Evolutionary conservation across 2,888 invertebrate genomes (phyloP).

Genomic region (Seira sanloemensis): DNA sequence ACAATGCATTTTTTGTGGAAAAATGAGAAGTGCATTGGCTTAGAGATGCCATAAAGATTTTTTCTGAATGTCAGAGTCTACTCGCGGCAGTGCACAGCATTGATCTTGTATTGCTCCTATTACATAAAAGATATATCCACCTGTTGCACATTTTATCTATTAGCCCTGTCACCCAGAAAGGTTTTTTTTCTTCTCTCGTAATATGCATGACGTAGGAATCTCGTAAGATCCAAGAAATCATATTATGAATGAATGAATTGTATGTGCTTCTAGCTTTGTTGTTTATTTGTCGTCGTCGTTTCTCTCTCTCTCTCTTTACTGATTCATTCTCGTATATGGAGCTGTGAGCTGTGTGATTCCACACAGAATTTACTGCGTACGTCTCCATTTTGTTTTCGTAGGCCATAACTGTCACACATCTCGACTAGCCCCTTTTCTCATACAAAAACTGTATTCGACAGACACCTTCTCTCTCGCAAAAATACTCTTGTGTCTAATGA

Average conservation of each 20-base stretch:
- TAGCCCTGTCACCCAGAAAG: conserved; percentile 11
- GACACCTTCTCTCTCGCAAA: not conserved
- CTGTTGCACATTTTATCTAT: too few relatives aligned
- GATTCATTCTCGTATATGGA: not conserved
- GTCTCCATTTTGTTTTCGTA: not conserved
- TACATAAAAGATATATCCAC: too few relatives aligned
- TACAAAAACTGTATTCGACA: too few relatives aligned
- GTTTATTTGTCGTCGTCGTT: not conserved
- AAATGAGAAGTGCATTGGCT: too few relatives aligned
- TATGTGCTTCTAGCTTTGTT: too few relatives aligned
- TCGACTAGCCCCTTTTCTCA: conserved; percentile 20
- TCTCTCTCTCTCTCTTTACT: not conserved
- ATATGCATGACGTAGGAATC: too few relatives aligned
- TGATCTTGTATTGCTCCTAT: not conserved
- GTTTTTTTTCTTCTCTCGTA: not conserved
- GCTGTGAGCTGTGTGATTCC: not conserved
- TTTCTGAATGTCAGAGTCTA: too few relatives aligned
- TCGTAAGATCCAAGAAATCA: too few relatives aligned
- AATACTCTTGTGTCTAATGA: not conserved
- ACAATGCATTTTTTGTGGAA: too few relatives aligned
- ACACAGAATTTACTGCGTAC: not conserved
- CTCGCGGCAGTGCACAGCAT: not conserved
- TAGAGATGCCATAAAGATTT: too few relatives aligned
- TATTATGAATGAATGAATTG: conserved; percentile 11
- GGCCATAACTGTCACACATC: conserved; percentile 12